A percentile compares a stretch with the other conserved stretches of the same genome.
Conservation (phyloP, 2,888 invertebrate genomes). For the Erebia palarica region DNA sequence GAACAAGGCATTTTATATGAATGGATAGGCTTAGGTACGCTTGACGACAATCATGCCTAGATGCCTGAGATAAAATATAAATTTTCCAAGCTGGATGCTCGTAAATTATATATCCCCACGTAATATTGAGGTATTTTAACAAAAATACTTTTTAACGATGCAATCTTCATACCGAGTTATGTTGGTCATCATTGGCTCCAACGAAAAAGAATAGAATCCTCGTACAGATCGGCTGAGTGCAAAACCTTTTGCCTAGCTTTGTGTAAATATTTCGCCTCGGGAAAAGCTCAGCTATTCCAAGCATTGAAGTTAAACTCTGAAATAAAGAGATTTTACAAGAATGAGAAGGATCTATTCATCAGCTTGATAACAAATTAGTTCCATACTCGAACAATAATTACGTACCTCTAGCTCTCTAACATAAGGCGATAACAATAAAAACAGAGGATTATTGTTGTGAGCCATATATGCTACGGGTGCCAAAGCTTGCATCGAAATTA, state of each 20-base stretch:
- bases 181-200: constrained; percentile 11
- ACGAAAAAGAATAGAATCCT: not conserved
- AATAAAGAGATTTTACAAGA: not conserved
- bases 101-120: too few species aligned
- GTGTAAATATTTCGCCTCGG: constrained; percentile 2
- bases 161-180: constrained; percentile 3
- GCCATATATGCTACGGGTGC: constrained; percentile 87
- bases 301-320: not conserved
- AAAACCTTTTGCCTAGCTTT: not conserved
- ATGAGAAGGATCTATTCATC: too few species aligned
- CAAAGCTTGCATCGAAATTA: constrained; percentile 85
- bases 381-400: not conserved
- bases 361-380: not conserved
- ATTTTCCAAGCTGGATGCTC: too few species aligned
- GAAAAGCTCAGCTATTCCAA: constrained; percentile 1
- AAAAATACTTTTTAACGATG: not conserved
- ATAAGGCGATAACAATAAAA: constrained; percentile 68
- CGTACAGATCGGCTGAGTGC: constrained; percentile 7
- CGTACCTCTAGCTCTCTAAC: constrained; percentile 67
- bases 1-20: too few species aligned
- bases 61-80: too few species aligned
- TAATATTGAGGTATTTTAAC: not conserved
- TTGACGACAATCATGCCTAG: too few species aligned
- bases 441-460: constrained; percentile 76
- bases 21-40: too few species aligned